Evolutionary conservation across 2,797 vertebrate species (phyloP).

Genomic region (Phoeniculus purpureus): DNA sequence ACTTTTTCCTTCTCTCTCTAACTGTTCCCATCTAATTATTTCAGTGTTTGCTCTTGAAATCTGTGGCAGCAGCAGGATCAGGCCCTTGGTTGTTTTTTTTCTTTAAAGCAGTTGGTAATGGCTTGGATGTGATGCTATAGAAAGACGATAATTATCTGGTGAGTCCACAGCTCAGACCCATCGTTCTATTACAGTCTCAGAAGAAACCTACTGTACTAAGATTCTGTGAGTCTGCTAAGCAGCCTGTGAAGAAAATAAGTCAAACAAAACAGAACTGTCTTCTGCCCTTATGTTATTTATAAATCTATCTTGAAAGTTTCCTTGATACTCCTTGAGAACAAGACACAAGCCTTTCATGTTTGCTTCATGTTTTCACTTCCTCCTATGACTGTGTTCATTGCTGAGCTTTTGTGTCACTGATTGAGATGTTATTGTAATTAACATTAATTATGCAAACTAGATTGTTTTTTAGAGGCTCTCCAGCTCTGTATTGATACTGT

Average conservation of each 20-base stretch:
- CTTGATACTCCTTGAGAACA: slow-evolving; percentile 47
- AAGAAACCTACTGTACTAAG: neutral
- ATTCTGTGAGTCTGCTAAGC: neutral
- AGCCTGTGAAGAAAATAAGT: slow-evolving; percentile 15
- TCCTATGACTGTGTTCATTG: slow-evolving; percentile 63
- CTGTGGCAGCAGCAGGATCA: neutral
- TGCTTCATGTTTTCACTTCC: slow-evolving; percentile 63
- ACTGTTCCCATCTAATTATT: neutral
- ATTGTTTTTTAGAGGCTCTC: slow-evolving; percentile 66
- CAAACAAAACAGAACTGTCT: slow-evolving; percentile 13
- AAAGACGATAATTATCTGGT: slow-evolving; percentile 38
- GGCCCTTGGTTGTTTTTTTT: slow-evolving; percentile 1
- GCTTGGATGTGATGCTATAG: slow-evolving; percentile 43
- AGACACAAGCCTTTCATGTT: slow-evolving; percentile 33
- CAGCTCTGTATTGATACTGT: slow-evolving; percentile 47
- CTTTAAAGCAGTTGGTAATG: slow-evolving; percentile 26
- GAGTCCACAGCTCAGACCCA: slow-evolving; percentile 25
- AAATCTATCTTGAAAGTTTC: slow-evolving; percentile 43
- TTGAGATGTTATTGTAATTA: slow-evolving; percentile 71
- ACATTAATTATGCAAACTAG: slow-evolving; percentile 67
- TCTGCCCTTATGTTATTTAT: slow-evolving; percentile 3
- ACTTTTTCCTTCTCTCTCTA: neutral
- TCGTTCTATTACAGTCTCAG: slow-evolving; percentile 16
- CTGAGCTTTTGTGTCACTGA: slow-evolving; percentile 65
- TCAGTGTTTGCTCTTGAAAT: slow-evolving; percentile 5